Conservation (phyloP, 2,888 invertebrate species). For the Anarsia innoxiella region DNA sequence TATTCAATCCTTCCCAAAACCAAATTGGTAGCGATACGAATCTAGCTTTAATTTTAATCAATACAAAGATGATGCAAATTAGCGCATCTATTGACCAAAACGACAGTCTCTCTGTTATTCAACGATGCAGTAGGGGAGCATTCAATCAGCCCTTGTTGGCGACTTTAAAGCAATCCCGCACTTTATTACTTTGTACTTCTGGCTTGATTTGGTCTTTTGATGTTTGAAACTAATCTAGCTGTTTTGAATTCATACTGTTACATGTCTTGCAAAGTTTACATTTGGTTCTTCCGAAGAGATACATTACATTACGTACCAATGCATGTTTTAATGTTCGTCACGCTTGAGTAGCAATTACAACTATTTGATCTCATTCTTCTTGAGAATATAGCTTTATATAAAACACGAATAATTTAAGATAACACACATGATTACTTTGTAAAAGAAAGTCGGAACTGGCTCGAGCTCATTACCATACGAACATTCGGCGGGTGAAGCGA, state of each 20-base stretch:
- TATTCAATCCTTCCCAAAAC: too few relatives aligned
- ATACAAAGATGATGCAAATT: slow-evolving; percentile 73
- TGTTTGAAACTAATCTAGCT: slow-evolving; percentile 55
- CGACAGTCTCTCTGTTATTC: slow-evolving; percentile 61
- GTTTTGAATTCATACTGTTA: slow-evolving; percentile 35
- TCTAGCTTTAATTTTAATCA: too few relatives aligned
- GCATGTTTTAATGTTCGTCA: too few relatives aligned
- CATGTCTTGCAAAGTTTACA: too few relatives aligned
- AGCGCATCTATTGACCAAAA: slow-evolving; percentile 66
- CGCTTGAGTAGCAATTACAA: too few relatives aligned
- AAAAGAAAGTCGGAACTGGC: slow-evolving; percentile 53
- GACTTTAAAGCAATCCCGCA: slow-evolving; percentile 69
- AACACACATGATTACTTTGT: slow-evolving; percentile 40
- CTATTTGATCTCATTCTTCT: too few relatives aligned
- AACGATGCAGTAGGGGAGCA: slow-evolving; percentile 50
- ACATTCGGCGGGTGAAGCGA: slow-evolving; percentile 43
- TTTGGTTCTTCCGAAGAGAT: too few relatives aligned
- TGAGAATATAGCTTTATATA: too few relatives aligned
- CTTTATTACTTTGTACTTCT: slow-evolving; percentile 64
- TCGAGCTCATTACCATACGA: slow-evolving; percentile 56
- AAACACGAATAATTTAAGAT: too few relatives aligned
- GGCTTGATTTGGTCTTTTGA: slow-evolving; percentile 68
- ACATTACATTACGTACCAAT: too few relatives aligned
- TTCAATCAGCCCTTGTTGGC: slow-evolving; percentile 63
- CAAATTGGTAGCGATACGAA: too few relatives aligned